Conservation (phyloP, 2,797 vertebrate species). For the Poeciliopsis turneri region DNA sequence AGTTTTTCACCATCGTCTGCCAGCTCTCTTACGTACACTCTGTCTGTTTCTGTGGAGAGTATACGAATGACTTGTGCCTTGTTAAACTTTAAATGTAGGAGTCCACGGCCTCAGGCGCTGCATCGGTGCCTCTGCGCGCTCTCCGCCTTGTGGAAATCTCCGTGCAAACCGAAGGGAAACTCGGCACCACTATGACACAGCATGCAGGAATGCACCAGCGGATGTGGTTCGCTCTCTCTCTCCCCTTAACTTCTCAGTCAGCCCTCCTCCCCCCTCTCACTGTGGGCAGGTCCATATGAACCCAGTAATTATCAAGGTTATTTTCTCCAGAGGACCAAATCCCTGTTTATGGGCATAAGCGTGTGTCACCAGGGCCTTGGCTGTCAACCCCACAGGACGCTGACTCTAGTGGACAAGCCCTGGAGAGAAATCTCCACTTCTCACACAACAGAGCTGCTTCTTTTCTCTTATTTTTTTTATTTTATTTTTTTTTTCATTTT, state of each 20-base stretch:
- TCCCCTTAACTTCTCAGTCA: constrained; percentile 42
- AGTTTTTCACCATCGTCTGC: constrained; percentile 27
- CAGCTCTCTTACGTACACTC: constrained; percentile 11
- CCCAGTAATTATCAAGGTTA: constrained; percentile 82
- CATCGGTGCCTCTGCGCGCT: constrained; percentile 55
- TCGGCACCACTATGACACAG: constrained; percentile 77
- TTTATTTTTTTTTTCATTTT: constrained; percentile 20
- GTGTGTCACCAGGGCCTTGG: constrained; percentile 72
- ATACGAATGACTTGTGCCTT: constrained; percentile 36
- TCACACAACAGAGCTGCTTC: constrained; percentile 20
- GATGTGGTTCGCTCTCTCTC: constrained; percentile 69
- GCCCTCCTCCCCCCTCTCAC: constrained; percentile 32
- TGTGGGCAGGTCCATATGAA: constrained; percentile 75
- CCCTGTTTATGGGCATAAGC: constrained; percentile 81
- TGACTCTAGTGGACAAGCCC: constrained; percentile 45
- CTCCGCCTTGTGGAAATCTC: constrained; percentile 64
- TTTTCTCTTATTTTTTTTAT: constrained; percentile 11
- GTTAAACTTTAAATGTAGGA: constrained; percentile 63
- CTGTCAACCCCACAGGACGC: constrained; percentile 67
- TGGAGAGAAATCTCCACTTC: constrained; percentile 36
- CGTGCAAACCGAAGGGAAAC: constrained; percentile 66
- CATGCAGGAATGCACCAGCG: constrained; percentile 75
- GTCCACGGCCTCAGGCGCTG: constrained; percentile 42
- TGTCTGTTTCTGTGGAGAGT: constrained; percentile 36
- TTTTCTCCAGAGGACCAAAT: constrained; percentile 81